A percentile compares a stretch with the other conserved stretches of the same genome.
phyloP scores from a whole-genome alignment of 2,888 invertebrate species.

The Sinopyrophorus schimmeli region DNA sequence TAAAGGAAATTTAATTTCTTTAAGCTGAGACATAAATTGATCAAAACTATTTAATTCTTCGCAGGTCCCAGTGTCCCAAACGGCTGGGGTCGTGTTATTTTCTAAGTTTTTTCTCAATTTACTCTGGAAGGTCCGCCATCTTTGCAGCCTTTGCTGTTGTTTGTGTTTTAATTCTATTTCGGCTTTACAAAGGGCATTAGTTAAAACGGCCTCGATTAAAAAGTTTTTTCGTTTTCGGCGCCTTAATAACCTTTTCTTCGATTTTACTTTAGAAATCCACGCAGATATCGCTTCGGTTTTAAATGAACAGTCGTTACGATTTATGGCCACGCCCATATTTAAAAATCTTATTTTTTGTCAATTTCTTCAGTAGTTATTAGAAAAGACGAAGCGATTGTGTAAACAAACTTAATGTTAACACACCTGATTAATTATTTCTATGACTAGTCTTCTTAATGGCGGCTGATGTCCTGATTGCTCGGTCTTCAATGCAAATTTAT shows the following conservation, averaged over 20 bases:
- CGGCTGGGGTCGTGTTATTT: conserved; percentile 17
- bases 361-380: not conserved
- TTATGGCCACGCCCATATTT: conserved; percentile 41
- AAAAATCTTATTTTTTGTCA: not conserved
- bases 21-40: conserved; percentile 67
- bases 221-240: conserved; percentile 64
- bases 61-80: conserved; percentile 43
- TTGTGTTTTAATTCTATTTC: conserved; percentile 64
- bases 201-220: conserved; percentile 67
- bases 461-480: not conserved
- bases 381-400: conserved; percentile 19
- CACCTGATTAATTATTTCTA: conserved; percentile 24
- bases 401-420: conserved; percentile 34
- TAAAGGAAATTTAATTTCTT: conserved; percentile 58
- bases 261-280: conserved; percentile 68
- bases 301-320: conserved; percentile 6
- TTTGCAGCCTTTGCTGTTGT: conserved; percentile 64
- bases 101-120: conserved; percentile 11
- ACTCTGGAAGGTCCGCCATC: conserved; percentile 57
- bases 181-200: conserved; percentile 62
- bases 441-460: not conserved
- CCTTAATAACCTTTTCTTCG: conserved; percentile 63
- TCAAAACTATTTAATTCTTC: conserved; percentile 68
- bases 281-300: conserved; percentile 63
- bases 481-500: too few species aligned